Evolutionary conservation across 2,888 invertebrate genomes (phyloP).

Genomic region (Drosophila emarginata): DNA sequence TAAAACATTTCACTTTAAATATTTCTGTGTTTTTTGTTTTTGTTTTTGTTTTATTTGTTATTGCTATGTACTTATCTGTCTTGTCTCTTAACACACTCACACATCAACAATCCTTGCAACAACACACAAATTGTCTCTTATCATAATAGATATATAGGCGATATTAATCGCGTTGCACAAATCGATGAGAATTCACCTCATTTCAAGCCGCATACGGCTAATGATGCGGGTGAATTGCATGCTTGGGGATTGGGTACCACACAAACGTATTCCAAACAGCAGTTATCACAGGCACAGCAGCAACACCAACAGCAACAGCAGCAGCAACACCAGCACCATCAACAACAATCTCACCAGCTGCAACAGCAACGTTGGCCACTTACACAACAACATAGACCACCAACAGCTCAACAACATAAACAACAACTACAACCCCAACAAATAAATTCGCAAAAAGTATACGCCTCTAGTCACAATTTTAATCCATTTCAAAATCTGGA

Average conservation of each 20-base stretch:
- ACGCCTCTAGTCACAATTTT: constrained; percentile 80
- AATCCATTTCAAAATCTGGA: constrained; percentile 79
- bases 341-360: constrained; percentile 14
- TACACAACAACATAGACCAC: constrained; percentile 61
- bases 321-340: constrained; percentile 41
- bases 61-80: constrained; percentile 35
- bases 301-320: constrained; percentile 59
- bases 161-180: constrained; percentile 85
- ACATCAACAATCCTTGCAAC: constrained; percentile 12
- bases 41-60: constrained; percentile 10
- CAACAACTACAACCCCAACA: constrained; percentile 41
- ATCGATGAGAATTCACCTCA: constrained; percentile 80
- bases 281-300: constrained; percentile 39
- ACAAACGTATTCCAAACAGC: constrained; percentile 52
- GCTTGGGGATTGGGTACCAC: constrained; percentile 85
- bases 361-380: constrained; percentile 45
- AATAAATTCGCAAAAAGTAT: constrained; percentile 65
- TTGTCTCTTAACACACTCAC: constrained; percentile 51
- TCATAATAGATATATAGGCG: constrained; percentile 84
- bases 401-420: constrained; percentile 43
- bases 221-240: constrained; percentile 86
- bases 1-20: neutral
- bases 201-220: constrained; percentile 83
- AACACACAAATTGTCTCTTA: constrained; percentile 18
- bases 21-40: neutral